Evolutionary conservation across 1,140 invertebrate species (phyloP).

Genomic region (Pissodes strobi): DNA sequence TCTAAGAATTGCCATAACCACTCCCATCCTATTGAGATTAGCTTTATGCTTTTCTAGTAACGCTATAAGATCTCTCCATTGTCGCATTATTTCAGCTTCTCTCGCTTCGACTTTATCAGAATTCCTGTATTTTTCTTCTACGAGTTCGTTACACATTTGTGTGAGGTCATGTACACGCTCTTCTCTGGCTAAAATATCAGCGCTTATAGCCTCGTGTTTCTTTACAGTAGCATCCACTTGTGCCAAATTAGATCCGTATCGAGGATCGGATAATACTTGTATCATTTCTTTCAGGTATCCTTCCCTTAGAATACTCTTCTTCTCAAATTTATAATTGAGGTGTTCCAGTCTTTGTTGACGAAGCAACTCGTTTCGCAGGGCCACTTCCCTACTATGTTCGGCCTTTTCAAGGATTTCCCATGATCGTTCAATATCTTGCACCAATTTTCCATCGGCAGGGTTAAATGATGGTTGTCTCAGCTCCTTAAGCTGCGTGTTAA

Average conservation of each 20-base stretch:
- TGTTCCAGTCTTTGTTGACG: slow-evolving; percentile 94
- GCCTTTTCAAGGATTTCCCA: slow-evolving; percentile 93
- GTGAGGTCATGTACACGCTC: slow-evolving; percentile 93
- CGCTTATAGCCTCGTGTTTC: slow-evolving; percentile 97
- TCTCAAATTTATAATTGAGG: slow-evolving; percentile 93
- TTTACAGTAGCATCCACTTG: slow-evolving; percentile 97
- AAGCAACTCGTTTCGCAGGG: slow-evolving; percentile 86
- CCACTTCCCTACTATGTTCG: slow-evolving; percentile 92
- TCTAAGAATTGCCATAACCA: slow-evolving; percentile 81
- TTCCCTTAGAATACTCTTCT: slow-evolving; percentile 89
- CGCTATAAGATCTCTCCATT: slow-evolving; percentile 85
- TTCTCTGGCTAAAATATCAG: slow-evolving; percentile 92
- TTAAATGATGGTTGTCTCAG: slow-evolving; percentile 86
- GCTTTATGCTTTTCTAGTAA: slow-evolving; percentile 84
- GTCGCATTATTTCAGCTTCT: slow-evolving; percentile 83
- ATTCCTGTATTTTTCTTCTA: slow-evolving; percentile 90
- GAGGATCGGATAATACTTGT: slow-evolving; percentile 89
- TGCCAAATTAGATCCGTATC: slow-evolving; percentile 85
- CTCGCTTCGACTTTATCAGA: slow-evolving; percentile 80
- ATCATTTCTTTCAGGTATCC: slow-evolving; percentile 98
- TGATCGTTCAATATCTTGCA: slow-evolving; percentile 90
- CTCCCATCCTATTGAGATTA: slow-evolving; percentile 76
- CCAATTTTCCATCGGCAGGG: slow-evolving; percentile 87
- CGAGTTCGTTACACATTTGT: slow-evolving; percentile 88
- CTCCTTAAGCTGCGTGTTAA: slow-evolving; percentile 94